phyloP scores from a whole-genome alignment of 2,113 vertebrate genomes.

The Coracopsis vasa region DNA sequence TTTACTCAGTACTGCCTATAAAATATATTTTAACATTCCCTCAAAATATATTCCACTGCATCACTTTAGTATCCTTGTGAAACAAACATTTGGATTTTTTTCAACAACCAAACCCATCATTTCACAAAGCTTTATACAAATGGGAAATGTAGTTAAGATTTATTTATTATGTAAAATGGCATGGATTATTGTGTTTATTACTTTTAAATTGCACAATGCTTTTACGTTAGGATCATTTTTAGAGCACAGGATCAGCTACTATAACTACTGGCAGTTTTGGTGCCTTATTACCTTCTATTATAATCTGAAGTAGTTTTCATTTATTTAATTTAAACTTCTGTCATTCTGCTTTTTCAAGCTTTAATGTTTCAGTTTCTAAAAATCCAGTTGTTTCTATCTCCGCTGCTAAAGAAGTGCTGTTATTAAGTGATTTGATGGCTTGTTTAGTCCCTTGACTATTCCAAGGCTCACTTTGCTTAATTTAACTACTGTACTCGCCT shows the following conservation, averaged over 20 bases:
- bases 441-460: constrained; percentile 66
- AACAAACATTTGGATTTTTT: constrained; percentile 54
- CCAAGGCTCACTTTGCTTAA: constrained; percentile 65
- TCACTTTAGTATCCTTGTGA: constrained; percentile 18
- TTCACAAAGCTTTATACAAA: constrained; percentile 32
- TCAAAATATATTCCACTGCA: constrained; percentile 7
- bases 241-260: constrained; percentile 55
- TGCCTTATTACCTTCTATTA: constrained; percentile 68
- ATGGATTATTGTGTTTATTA: constrained; percentile 61
- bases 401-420: background rate
- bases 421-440: constrained; percentile 61
- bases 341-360: constrained; percentile 36
- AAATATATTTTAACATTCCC: constrained; percentile 20
- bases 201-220: constrained; percentile 56
- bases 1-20: constrained; percentile 5
- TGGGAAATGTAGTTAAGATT: constrained; percentile 37
- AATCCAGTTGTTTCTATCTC: constrained; percentile 35
- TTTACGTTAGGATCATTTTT: constrained; percentile 68
- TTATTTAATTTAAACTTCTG: constrained; percentile 63
- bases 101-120: background rate
- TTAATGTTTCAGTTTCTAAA: constrained; percentile 32
- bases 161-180: constrained; percentile 67
- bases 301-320: constrained; percentile 68
- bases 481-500: constrained; percentile 54
- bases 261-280: constrained; percentile 65